Evolutionary conservation across 2,797 vertebrate genomes (phyloP), one percentile per base, ranked within the genome.

Genomic region (Urocyon cinereoargenteus): DNA sequence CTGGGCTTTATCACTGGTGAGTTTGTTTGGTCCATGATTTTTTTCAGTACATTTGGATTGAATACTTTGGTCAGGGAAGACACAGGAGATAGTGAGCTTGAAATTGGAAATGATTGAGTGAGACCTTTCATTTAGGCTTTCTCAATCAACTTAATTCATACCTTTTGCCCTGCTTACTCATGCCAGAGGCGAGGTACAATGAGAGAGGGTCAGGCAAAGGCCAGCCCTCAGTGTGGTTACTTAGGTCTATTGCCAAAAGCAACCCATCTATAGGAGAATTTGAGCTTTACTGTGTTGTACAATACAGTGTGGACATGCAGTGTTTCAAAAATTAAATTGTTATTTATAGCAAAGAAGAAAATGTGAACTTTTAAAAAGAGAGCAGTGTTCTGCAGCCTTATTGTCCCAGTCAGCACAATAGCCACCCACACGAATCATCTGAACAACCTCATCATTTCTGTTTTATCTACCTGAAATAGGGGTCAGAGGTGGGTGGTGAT

Each of bases 261-360:
- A 97, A 1, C 86, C 82, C 79, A 45, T 94, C 75, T 72, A 34
- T 16, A 16, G 40, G 83, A 96, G 59, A 66, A 95, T 70, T 93
- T 95, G 91, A 96, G 45, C n/a, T 95, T 97, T 86, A 61, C 55
- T 55, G 61, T 90, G 91, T 96, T 91, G 82, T 95, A 89, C 66
- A 89, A 40, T 83, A 72, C 34, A 66, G 57, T 94, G 66, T 97
- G 18, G 70, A 94, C 87, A 87, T 73, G 31, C 53, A 93, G 15
- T 85, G 57, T 62, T 96, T 97, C 96, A 62, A 73, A 96, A 97
- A 84, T 81, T 83, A 96, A 97, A 85, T 96, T 89, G 75, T 97
- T 97, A 97, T 95, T 98, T 97, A 90, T 95, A 94, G 61, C 2
- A 1, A 82, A 95, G 87, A 92, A 96, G 94, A 96, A 97, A 96